Base-by-base conservation (phyloP, 2,797 vertebrate species). In the Caiman crocodilus region DNA sequence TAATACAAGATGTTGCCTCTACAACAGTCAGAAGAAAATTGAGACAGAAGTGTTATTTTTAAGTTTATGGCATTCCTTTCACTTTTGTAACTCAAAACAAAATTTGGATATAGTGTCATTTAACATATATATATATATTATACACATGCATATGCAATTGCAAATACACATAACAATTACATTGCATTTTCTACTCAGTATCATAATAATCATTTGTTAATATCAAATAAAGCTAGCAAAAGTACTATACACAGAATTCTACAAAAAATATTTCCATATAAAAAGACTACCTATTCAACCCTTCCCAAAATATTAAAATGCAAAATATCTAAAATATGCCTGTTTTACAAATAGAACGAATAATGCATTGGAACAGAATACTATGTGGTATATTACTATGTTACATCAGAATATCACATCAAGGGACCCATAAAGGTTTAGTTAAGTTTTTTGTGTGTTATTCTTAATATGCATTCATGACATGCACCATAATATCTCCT, bases 101-200 rank as follows among this genome's bases (percentile, higher is more conserved):
- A 89, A 76, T 82, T 92, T 92, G 65, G 4, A 90, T 88, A 23
- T 74, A 60, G 18, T 59, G 57, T 82, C 89, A 77, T 67, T 94
- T 86, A 90, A 59, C 89, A 86, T 94, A 94, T 96, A 90, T 94
- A 94, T 96, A 90, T 93, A 94, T 96, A 96, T 94, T 93, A 50
- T 50, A 73, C 92, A 93, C 82, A 94, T 95, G 94, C 76, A 81
- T 94, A 90, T 80, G 94, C 32, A 90, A 75, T 84, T 95, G 90
- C 87, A 71, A 92, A 71, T 71, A 93, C 87, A 93, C 83, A 95
- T 94, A 92, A 95, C 93, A 80, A 91, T 95, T 95, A 81, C 85
- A 82, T 94, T 93, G 79, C 67, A 86, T 91, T 95, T 96, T 91
- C 92, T 94, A 71, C 82, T 89, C 87, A 94, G 59, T 77, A 88